These are phyloP conservation scores for Vultur gryphus DNA, from an alignment of 2,797 vertebrate genomes.

Conservation along the genomic window DNA sequence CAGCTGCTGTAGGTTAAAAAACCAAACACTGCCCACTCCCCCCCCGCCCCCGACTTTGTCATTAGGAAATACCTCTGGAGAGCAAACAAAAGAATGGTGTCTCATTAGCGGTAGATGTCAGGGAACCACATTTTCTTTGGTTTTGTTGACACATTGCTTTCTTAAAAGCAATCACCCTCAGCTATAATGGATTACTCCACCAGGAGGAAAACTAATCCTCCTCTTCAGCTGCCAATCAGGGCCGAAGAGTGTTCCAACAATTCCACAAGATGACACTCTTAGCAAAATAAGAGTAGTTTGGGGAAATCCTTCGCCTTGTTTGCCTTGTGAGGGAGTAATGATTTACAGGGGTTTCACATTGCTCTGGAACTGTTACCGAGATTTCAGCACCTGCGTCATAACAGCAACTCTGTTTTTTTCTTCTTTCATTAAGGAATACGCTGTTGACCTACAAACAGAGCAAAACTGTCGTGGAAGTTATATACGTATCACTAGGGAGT, in stretches of 20 bases:
- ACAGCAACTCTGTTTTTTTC: not conserved
- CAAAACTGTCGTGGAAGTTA: not conserved
- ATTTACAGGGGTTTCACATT: not conserved
- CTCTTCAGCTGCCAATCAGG: constrained; percentile 45
- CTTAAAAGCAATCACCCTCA: constrained; percentile 13
- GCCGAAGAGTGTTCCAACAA: constrained; percentile 10
- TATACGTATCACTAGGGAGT: not conserved
- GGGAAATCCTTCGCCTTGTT: not conserved
- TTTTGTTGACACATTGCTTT: constrained; percentile 25
- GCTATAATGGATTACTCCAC: constrained; percentile 26
- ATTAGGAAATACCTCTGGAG: constrained; percentile 11
- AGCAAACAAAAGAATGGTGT: constrained; percentile 20
- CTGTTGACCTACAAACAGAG: not conserved
- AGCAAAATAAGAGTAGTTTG: constrained; percentile 46
- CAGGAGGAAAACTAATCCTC: constrained; percentile 51
- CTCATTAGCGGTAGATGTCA: not conserved
- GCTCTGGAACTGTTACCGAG: not conserved
- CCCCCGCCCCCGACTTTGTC: not conserved
- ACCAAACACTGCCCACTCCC: not conserved
- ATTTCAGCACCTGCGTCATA: not conserved
- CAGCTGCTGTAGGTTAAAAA: not conserved
- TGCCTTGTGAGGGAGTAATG: not conserved
- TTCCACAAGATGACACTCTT: constrained; percentile 61
- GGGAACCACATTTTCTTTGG: not conserved
- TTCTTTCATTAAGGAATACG: not conserved